Evolutionary conservation across 2,113 vertebrate genomes (phyloP).

Genomic region (Ceyx cyanopectus): DNA sequence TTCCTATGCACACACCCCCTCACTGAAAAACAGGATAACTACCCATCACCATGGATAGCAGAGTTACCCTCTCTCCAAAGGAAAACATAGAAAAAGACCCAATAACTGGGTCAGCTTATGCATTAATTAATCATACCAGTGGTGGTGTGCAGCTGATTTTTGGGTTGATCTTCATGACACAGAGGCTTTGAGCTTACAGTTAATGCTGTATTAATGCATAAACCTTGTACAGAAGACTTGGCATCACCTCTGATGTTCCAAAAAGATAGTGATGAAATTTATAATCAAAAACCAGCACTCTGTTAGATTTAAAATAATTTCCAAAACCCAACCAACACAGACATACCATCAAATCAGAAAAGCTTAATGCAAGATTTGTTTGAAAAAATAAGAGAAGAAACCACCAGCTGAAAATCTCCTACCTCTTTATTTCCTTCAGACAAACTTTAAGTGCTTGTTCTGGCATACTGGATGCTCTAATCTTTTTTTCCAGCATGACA

Average conservation of each 20-base stretch:
- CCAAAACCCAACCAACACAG: background rate
- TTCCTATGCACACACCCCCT: background rate
- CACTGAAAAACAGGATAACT: background rate
- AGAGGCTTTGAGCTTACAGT: background rate
- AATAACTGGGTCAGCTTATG: background rate
- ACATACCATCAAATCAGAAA: background rate
- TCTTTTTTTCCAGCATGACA: conserved; percentile 88
- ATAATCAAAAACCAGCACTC: background rate
- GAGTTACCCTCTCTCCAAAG: background rate
- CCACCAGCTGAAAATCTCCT: background rate
- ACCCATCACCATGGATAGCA: background rate
- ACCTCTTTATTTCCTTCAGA: conserved; percentile 95
- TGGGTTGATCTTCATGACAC: background rate
- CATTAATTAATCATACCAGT: background rate
- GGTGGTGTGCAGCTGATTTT: background rate
- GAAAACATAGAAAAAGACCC: background rate
- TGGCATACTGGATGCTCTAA: conserved; percentile 88
- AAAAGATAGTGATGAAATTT: background rate
- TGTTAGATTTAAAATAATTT: background rate
- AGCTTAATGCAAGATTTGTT: background rate
- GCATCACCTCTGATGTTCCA: background rate
- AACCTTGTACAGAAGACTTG: background rate
- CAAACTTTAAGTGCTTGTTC: conserved; percentile 92
- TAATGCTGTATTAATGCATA: background rate
- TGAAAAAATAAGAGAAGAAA: background rate